These are phyloP conservation scores for Volucella zonaria DNA, from an alignment of 2,888 invertebrate genomes.

Conservation along the genomic window DNA sequence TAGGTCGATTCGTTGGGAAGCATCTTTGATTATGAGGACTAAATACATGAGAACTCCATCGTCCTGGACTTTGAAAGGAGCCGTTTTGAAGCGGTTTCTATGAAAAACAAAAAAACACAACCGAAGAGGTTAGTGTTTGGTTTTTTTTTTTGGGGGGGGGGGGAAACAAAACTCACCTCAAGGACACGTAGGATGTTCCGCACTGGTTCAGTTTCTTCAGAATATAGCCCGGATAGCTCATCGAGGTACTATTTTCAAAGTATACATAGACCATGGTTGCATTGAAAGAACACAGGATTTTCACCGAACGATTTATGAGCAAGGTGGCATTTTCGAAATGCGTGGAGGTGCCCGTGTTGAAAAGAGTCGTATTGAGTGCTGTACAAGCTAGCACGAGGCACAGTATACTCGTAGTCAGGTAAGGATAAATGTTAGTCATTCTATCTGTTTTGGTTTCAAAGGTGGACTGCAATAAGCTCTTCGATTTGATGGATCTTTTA, in stretches of 20 bases:
- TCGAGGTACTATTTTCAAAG: conserved; percentile 78
- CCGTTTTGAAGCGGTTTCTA: conserved; percentile 76
- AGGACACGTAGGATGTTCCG: conserved; percentile 78
- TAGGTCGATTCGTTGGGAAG: conserved; percentile 77
- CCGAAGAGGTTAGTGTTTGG: background rate
- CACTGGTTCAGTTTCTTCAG: conserved; percentile 78
- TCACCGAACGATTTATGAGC: conserved; percentile 75
- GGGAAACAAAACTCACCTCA: conserved; percentile 76
- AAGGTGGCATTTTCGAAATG: background rate
- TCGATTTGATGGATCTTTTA: conserved; percentile 23
- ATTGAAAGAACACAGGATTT: conserved; percentile 78
- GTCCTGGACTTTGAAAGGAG: conserved; percentile 76
- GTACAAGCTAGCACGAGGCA: conserved; percentile 13
- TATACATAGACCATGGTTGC: conserved; percentile 79
- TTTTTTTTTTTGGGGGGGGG: too few species aligned
- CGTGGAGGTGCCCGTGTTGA: background rate
- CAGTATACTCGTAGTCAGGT: background rate
- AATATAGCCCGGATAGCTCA: conserved; percentile 77
- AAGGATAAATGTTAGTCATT: conserved; percentile 22
- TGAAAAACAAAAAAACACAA: conserved; percentile 13
- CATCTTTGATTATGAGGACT: conserved; percentile 78
- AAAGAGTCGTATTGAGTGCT: conserved; percentile 21
- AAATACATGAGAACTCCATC: conserved; percentile 80
- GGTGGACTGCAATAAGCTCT: conserved; percentile 32
- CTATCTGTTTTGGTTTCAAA: conserved; percentile 9